A percentile compares a stretch with the other conserved stretches of the same genome.
Conservation (phyloP, 2,113 vertebrate species). For the Seriola dumerili region DNA sequence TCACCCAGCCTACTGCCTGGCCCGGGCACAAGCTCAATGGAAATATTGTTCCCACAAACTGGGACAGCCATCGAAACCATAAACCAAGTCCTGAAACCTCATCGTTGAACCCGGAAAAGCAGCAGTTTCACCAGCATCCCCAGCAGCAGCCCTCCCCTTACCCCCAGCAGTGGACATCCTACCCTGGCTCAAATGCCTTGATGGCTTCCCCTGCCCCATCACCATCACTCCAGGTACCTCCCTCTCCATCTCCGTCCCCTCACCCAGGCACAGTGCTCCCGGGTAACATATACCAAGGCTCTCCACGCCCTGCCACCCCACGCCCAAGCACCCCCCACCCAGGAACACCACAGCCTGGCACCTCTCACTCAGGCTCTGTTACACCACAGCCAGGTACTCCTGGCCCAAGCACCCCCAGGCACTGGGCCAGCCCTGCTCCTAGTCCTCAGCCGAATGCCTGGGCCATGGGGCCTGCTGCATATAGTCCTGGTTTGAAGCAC, state of each 20-base stretch:
- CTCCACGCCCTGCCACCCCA: constrained; percentile 33
- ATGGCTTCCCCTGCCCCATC: constrained; percentile 76
- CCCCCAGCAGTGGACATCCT: constrained; percentile 80
- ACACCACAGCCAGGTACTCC: constrained; percentile 71
- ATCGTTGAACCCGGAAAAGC: constrained; percentile 81
- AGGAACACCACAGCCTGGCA: constrained; percentile 64
- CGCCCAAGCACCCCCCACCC: constrained; percentile 60
- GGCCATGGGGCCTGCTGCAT: constrained; percentile 76
- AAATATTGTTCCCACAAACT: constrained; percentile 75
- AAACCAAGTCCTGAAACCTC: constrained; percentile 66
- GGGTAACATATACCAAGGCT: constrained; percentile 62
- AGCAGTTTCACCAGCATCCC: constrained; percentile 82
- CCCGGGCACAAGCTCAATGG: constrained; percentile 86
- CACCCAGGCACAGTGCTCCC: constrained; percentile 64
- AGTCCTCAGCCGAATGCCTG: constrained; percentile 84
- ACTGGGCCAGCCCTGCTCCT: constrained; percentile 80
- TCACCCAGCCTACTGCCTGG: constrained; percentile 80
- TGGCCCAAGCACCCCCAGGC: constrained; percentile 68
- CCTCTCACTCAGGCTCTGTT: constrained; percentile 64
- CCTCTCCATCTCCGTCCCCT: constrained; percentile 77
- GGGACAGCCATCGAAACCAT: constrained; percentile 71
- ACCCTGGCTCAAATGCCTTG: constrained; percentile 64
- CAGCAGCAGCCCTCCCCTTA: constrained; percentile 76
- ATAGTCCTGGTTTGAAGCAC: constrained; percentile 83
- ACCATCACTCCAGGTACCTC: constrained; percentile 69